Evolutionary conservation across 2,888 invertebrate genomes (phyloP), one percentile per base, ranked within the genome.

Genomic region (Automeris io): DNA sequence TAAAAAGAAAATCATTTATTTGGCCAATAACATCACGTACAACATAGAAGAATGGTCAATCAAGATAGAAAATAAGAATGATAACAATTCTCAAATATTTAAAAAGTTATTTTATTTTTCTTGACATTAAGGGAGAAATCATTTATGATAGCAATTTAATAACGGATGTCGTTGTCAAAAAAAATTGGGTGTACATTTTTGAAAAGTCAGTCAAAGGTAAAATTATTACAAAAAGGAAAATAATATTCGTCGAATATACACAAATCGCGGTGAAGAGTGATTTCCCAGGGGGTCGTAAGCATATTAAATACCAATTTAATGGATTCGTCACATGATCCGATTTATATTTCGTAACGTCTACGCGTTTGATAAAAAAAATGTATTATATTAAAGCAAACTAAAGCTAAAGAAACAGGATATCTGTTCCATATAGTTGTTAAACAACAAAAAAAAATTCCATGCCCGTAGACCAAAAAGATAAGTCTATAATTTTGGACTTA

Each of bases 251-350:
- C 35, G 34, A 39, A 29, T 22, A 11, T 34, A 13, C 22, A 34
- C 21, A 33, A 13, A 25, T 56, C 46, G 54, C 47, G 48, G 56
- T 55, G 55, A 56, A 57, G 54, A 69, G 57, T 74, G 74, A 81
- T 81, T 80, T 81, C 79, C 79, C 78, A 25, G 12, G 68, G 54
- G 77, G 40, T 41, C 39, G 42, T 47, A 47, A 53, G 56, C 47
- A 56, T 62, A 68, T 70, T 63, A 64, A 64, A 68, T 58, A 64
- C 49, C 56, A 60, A 65, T 64, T 67, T 62, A 62, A 68, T 35
- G 35, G 40, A 26, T 36, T 24, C 32, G 36, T 36, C 36, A 39
- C 23, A 34, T 29, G 34, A 58, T 47, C 46, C 43, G 48, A 51
- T 55, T 55, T 49, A 45, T 49, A 50, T 51, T 51, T 50, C 37